Conservation (phyloP, 2,888 invertebrate genomes). For the Drosophila neoperkinsi region DNA sequence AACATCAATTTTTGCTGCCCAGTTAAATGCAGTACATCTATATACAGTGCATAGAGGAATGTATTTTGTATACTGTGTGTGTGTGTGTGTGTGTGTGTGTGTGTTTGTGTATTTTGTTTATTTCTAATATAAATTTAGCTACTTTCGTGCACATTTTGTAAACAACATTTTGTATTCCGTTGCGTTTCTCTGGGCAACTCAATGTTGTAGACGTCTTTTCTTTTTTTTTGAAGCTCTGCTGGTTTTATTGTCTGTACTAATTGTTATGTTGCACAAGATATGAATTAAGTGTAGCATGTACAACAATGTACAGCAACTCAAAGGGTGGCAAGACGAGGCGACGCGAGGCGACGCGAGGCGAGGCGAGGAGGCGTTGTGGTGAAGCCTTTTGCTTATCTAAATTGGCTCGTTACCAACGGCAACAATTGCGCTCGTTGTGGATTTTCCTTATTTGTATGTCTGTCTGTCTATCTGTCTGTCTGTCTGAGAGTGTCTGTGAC, state of each 20-base stretch:
- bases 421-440: constrained; percentile 35
- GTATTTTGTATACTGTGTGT: constrained; percentile 17
- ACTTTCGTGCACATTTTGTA: constrained; percentile 73
- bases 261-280: constrained; percentile 80
- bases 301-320: neutral
- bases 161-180: constrained; percentile 48
- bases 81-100: neutral
- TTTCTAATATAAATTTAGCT: constrained; percentile 79
- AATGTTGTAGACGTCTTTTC: neutral
- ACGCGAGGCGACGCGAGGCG: neutral
- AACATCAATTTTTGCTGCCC: constrained; percentile 45
- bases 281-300: constrained; percentile 65
- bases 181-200: constrained; percentile 31
- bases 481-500: constrained; percentile 37
- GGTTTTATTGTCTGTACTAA: constrained; percentile 66
- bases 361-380: neutral
- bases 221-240: constrained; percentile 18
- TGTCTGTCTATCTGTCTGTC: neutral
- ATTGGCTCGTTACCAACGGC: constrained; percentile 62
- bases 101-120: constrained; percentile 60
- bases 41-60: constrained; percentile 30
- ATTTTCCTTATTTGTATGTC: constrained; percentile 41
- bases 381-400: constrained; percentile 66
- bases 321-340: neutral
- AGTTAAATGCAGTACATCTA: constrained; percentile 60